Percentiles rank a stretch among this genome's conserved stretches.
phyloP scores from a whole-genome alignment of 2,113 vertebrate genomes.

The Spilogale gracilis region DNA sequence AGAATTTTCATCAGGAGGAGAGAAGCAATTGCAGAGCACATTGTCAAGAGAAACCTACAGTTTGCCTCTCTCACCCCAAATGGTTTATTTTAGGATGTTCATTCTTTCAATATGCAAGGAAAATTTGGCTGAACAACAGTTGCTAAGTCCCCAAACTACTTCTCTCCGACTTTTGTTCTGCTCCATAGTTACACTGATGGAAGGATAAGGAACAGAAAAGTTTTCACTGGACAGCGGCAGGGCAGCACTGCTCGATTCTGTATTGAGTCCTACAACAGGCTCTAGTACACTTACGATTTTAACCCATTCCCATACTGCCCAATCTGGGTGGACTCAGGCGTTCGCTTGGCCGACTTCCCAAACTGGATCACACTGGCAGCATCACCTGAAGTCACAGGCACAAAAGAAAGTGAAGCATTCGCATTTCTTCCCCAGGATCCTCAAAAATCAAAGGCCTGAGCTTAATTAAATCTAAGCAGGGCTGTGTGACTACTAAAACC shows the following conservation, averaged over 20 bases:
- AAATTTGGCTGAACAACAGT: neutral
- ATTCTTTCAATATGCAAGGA: neutral
- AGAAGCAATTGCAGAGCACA: neutral
- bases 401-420: constrained; percentile 28
- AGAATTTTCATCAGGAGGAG: neutral
- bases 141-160: neutral
- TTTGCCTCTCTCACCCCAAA: neutral
- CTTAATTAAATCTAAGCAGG: constrained; percentile 13
- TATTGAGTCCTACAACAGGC: neutral
- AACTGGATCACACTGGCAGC: constrained; percentile 98
- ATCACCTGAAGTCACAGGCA: constrained; percentile 89
- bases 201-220: neutral
- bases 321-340: constrained; percentile 97
- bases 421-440: neutral
- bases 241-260: neutral
- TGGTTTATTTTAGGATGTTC: neutral
- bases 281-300: constrained; percentile 95
- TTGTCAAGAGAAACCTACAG: constrained; percentile 3
- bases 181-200: neutral
- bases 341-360: constrained; percentile 97
- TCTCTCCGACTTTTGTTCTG: neutral
- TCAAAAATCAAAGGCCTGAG: constrained; percentile 43
- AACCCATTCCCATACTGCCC: constrained; percentile 99
- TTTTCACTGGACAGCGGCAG: neutral
- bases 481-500: constrained; percentile 3